Conservation (phyloP, 2,888 invertebrate genomes). For the Adela reaumurella region DNA sequence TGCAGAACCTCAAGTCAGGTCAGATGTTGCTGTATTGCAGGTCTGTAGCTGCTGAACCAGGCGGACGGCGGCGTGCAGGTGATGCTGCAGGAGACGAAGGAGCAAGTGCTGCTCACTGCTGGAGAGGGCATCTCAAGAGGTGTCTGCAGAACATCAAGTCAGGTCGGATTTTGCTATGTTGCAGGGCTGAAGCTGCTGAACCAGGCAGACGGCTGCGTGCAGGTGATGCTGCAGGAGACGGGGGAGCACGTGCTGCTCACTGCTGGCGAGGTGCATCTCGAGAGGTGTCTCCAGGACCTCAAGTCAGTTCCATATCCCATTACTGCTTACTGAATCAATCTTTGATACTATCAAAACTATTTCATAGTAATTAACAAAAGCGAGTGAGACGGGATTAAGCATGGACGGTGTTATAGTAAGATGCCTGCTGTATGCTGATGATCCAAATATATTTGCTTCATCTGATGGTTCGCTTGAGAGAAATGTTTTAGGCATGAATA, state of each 20-base stretch:
- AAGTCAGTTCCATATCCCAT: slow-evolving; percentile 32
- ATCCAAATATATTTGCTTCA: too few species aligned
- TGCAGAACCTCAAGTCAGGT: slow-evolving; percentile 88
- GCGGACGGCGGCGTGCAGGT: slow-evolving; percentile 93
- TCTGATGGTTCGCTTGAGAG: too few species aligned
- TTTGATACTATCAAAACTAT: too few species aligned
- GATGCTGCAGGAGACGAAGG: slow-evolving; percentile 88
- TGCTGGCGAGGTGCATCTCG: slow-evolving; percentile 95
- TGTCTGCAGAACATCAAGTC: slow-evolving; percentile 90
- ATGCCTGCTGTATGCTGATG: too few species aligned
- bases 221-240: slow-evolving; percentile 84
- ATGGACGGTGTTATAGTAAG: too few species aligned
- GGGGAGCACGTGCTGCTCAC: slow-evolving; percentile 95
- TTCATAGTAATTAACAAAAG: too few species aligned
- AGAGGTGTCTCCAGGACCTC: slow-evolving; percentile 92
- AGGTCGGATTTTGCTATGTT: too few species aligned
- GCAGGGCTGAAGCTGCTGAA: slow-evolving; percentile 78
- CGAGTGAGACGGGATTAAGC: too few species aligned
- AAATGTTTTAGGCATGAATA: too few species aligned
- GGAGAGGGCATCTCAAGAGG: slow-evolving; percentile 94
- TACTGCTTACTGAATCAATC: too few species aligned
- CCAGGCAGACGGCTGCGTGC: slow-evolving; percentile 92
- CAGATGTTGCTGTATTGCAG: too few species aligned
- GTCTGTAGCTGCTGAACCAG: slow-evolving; percentile 85
- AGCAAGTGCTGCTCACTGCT: slow-evolving; percentile 90